Evolutionary conservation across 2,888 invertebrate genomes (phyloP).

Genomic region (Drosophila anomelani): DNA sequence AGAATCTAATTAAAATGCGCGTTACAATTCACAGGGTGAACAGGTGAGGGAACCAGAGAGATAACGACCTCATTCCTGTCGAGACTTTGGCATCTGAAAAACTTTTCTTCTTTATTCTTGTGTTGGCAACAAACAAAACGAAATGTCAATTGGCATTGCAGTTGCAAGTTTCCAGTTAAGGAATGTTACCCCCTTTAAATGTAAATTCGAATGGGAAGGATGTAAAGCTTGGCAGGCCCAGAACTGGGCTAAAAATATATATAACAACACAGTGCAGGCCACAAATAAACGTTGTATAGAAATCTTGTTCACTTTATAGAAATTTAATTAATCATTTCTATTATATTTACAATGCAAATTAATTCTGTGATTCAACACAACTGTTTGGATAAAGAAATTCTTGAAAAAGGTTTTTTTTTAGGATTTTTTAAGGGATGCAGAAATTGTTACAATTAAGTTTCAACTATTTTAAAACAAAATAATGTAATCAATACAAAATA

Average conservation of each 20-base stretch:
- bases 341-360: not conserved
- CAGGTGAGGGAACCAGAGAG: slow-evolving; percentile 15
- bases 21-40: slow-evolving; percentile 64
- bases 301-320: not conserved
- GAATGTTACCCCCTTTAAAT: slow-evolving; percentile 14
- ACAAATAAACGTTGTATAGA: not conserved
- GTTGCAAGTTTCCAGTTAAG: slow-evolving; percentile 30
- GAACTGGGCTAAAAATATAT: not conserved
- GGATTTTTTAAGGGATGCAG: not conserved
- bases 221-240: not conserved
- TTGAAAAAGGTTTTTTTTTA: not conserved
- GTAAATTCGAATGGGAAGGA: slow-evolving; percentile 2
- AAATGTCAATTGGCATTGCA: slow-evolving; percentile 40
- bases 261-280: not conserved
- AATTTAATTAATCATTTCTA: not conserved
- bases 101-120: slow-evolving; percentile 20
- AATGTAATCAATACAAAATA: not conserved
- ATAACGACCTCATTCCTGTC: slow-evolving; percentile 56
- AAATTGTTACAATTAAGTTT: not conserved
- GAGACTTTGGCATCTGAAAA: slow-evolving; percentile 64
- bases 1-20: slow-evolving; percentile 72
- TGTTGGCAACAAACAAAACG: slow-evolving; percentile 39
- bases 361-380: not conserved
- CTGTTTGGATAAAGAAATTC: not conserved
- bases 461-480: not conserved